Percentiles rank a stretch among this genome's conserved stretches.
phyloP scores from a whole-genome alignment of 2,797 vertebrate genomes.

The Dendrocincla tyrannina region DNA sequence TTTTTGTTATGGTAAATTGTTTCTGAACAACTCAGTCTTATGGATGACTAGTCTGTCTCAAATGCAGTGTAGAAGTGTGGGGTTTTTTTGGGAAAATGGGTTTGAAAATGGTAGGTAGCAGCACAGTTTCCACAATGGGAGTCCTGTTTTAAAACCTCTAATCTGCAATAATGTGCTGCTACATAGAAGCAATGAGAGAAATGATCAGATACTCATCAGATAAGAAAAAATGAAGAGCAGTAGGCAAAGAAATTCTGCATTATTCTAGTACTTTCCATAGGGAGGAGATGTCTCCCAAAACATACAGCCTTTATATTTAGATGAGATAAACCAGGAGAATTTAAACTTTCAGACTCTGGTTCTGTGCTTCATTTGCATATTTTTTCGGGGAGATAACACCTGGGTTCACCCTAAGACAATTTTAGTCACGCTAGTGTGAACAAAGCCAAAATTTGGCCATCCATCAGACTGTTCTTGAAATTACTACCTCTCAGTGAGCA shows the following conservation, averaged over 20 bases:
- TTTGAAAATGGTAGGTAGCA: background rate
- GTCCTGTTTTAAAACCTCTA: background rate
- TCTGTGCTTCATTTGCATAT: background rate
- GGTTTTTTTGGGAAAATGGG: background rate
- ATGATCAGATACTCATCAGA: background rate
- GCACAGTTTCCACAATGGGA: background rate
- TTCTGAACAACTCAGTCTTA: background rate
- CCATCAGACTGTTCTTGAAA: background rate
- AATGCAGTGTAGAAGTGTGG: background rate
- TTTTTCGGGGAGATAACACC: background rate
- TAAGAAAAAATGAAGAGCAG: background rate
- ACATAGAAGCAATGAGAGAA: background rate
- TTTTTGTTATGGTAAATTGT: background rate
- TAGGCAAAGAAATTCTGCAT: background rate
- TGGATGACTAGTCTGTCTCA: background rate
- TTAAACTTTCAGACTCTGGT: background rate
- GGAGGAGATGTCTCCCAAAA: background rate
- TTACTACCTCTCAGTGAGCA: background rate
- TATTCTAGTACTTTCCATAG: background rate
- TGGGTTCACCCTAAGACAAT: background rate
- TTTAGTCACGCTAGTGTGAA: background rate
- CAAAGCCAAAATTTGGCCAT: background rate
- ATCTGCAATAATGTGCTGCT: background rate
- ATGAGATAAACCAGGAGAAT: background rate
- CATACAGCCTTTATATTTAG: background rate